Base-by-base conservation (phyloP, 2,797 vertebrate genomes). In the Acanthiza pusilla region DNA sequence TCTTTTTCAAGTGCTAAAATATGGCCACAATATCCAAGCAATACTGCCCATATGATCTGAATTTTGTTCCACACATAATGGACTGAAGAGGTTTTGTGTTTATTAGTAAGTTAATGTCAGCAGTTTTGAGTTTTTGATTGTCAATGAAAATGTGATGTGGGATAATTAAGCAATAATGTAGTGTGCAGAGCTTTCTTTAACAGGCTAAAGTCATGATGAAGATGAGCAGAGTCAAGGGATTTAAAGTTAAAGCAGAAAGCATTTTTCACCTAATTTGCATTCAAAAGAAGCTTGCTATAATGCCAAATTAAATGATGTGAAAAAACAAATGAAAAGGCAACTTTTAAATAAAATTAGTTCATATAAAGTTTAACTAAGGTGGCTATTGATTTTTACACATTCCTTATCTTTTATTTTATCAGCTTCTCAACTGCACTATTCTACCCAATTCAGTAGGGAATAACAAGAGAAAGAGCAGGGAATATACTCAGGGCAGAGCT, bases 201-300 rank as follows among this genome's bases (percentile, higher is more conserved):
- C 63, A 89, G 47, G 51, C 66, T 91, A 89, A 93, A 97, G 65
- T 55, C 48, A 77, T 88, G 72, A 89, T 51, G 83, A 92, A 91
- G 74, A 95, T 45, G 55, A 94, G 53, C 34, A 86, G 30, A 94
- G 67, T 92, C 72, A 93, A 91, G 51, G 60, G 75, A 88, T 54
- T 95, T 94, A 78, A 89, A 38, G 73, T 57, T 66, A 95, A 95
- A 92, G 50, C 40, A 94, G 87, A 93, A 70, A 85, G 40, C 78
- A 85, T 93, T 97, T 94, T 97, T 92, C 25, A 94, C 29, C 13
- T 94, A 91, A 95, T 88, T 97, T 96, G 22, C 94, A 94, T 92
- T 85, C 89, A 90, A 96, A 70, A 91, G 65, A 81, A 63, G 16
- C 88, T 95, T 96, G 36, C 34, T 94, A 83, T 86, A 85, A 80